Evolutionary conservation across 2,888 invertebrate species (phyloP).

Genomic region (Amiota mariae): DNA sequence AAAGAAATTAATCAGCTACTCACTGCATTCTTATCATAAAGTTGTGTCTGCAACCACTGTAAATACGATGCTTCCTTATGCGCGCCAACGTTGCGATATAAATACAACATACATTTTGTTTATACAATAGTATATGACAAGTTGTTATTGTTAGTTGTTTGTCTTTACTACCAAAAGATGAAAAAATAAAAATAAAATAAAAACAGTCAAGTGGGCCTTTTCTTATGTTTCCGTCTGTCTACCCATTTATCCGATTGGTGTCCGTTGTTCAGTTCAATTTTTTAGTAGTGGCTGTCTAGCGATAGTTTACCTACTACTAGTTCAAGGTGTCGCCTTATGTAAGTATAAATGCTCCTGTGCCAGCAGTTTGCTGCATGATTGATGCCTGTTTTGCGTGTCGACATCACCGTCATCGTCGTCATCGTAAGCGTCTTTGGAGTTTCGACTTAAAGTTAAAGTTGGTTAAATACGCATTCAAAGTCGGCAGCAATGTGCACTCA

Average conservation of each 20-base stretch:
- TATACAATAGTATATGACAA: not conserved
- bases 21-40: constrained; percentile 47
- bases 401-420: constrained; percentile 40
- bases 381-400: constrained; percentile 66
- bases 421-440: constrained; percentile 22
- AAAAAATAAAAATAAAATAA: not conserved
- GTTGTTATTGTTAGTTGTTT: not conserved
- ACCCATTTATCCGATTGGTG: constrained; percentile 1
- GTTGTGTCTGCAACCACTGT: constrained; percentile 40
- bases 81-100: constrained; percentile 16
- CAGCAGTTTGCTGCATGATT: constrained; percentile 60
- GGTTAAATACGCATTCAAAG: too few relatives aligned
- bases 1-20: constrained; percentile 42
- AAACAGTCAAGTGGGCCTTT: constrained; percentile 10
- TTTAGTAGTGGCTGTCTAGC: constrained; percentile 8
- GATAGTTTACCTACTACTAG: constrained; percentile 43
- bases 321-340: constrained; percentile 62
- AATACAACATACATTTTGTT: not conserved
- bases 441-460: too few relatives aligned
- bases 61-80: constrained; percentile 34
- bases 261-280: constrained; percentile 18
- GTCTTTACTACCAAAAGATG: constrained; percentile 1
- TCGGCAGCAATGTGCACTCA: not conserved
- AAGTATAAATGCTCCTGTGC: constrained; percentile 43
- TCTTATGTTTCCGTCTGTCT: not conserved